A percentile compares a stretch with the other conserved stretches of the same genome.
phyloP scores from a whole-genome alignment of 2,888 invertebrate species.

The Xylocampa areola region DNA sequence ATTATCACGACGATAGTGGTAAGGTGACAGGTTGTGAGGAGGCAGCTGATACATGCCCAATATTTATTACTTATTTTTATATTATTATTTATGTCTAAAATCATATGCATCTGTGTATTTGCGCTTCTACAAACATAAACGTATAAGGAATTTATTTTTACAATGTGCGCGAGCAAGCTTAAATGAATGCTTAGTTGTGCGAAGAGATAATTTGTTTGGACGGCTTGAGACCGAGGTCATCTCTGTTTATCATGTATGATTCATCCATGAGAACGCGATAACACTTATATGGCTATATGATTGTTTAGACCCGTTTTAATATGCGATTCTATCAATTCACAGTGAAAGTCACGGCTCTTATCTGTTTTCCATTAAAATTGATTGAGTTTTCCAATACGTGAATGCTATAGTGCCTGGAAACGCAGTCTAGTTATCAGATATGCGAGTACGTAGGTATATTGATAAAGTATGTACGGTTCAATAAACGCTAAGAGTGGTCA shows the following conservation, averaged over 20 bases:
- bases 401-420: constrained; percentile 49
- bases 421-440: constrained; percentile 36
- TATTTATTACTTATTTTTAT: constrained; percentile 16
- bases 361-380: constrained; percentile 57
- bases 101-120: not conserved
- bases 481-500: constrained; percentile 69
- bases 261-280: constrained; percentile 67
- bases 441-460: constrained; percentile 41
- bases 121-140: constrained; percentile 5
- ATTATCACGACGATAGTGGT: too few species aligned
- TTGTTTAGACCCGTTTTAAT: constrained; percentile 29
- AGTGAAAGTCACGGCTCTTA: constrained; percentile 34
- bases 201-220: constrained; percentile 69
- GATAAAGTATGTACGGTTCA: constrained; percentile 67
- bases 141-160: constrained; percentile 9
- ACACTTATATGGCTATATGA: constrained; percentile 45
- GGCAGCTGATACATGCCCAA: constrained; percentile 20
- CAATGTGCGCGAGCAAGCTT: constrained; percentile 23
- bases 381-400: constrained; percentile 49
- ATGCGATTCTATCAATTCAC: constrained; percentile 14
- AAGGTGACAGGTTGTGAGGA: constrained; percentile 26
- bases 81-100: constrained; percentile 1
- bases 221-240: constrained; percentile 69
- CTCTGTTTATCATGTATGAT: constrained; percentile 74
- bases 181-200: constrained; percentile 40